Base-by-base conservation (phyloP, 2,113 vertebrate genomes). In the Cheirogaleus medius region DNA sequence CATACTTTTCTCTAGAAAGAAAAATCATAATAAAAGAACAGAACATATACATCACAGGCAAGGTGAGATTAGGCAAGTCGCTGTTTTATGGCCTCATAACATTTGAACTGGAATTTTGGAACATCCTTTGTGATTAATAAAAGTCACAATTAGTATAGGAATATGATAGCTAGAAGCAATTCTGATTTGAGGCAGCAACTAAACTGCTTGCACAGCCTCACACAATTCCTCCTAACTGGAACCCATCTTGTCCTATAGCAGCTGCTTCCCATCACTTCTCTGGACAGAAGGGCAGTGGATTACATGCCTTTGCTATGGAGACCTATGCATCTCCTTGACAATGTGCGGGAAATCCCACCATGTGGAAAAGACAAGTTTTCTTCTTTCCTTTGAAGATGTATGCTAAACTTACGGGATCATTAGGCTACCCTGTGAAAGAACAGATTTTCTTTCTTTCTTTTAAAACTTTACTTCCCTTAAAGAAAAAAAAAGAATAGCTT, bases 301-400 rank as follows among this genome's bases (percentile, higher is more conserved):
- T 58, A 15, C 13, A 94, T 3, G 77, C 39, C 90, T 96, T 83
- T 71, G n/a, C 68, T 63, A 47, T 6, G 12, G 34, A 85, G 58
- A 69, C 5, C n/a, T 34, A 11, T n/a, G 76, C n/a, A 66, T 83
- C 69, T 32, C 77, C 54, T 21, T 8, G 13, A 83, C 42, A 91
- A 49, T 69, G 49, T 69, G 60, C 2, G 63, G 34, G 91, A 84
- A 87, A 94, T 56, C 17, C 44, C 34, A 23, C 32, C 1, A 1
- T 12, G 93, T 85, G 97, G 74, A 91, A 90, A 91, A 97, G 97
- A 92, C 23, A 23, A 91, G 87, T 77, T 82, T 90, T 56, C 49
- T 83, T 96, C 88, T 89, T 78, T 44, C 83, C 85, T 58, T 90
- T 17, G 47, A 64, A 34, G 78, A 96, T 76, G 29, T 39, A 94